Evolutionary conservation across 2,888 invertebrate genomes (phyloP).

Genomic region (Aphodius sticticus): DNA sequence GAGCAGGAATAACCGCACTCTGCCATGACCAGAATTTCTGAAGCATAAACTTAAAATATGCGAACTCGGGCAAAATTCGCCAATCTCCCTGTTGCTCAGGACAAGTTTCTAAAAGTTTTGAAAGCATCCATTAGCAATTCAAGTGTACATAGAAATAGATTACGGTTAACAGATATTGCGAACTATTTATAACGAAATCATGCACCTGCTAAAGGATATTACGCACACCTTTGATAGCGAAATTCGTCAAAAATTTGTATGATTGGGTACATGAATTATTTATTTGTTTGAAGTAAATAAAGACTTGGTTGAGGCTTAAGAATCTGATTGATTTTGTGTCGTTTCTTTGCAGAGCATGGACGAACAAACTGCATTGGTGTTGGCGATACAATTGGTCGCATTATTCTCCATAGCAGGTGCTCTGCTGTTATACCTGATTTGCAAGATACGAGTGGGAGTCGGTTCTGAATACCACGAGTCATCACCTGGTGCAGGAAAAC

Average conservation of each 20-base stretch:
- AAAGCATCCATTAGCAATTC: not conserved
- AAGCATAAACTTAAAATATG: not conserved
- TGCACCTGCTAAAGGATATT: not conserved
- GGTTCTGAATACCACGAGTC: constrained; percentile 58
- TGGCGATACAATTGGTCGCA: constrained; percentile 82
- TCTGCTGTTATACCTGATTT: constrained; percentile 76
- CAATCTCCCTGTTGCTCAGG: not conserved
- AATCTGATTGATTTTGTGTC: not conserved
- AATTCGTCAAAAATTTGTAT: not conserved
- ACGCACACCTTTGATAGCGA: not conserved
- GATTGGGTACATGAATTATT: not conserved
- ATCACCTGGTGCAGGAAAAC: constrained; percentile 71
- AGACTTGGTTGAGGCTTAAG: no score
- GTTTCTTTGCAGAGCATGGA: constrained; percentile 67
- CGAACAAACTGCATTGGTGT: constrained; percentile 79
- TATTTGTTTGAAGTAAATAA: no score
- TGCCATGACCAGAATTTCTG: not conserved
- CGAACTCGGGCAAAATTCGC: not conserved
- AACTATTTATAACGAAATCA: not conserved
- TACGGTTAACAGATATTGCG: not conserved
- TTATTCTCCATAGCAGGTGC: constrained; percentile 86
- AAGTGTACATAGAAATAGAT: not conserved
- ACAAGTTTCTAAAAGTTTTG: not conserved
- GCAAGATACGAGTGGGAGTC: constrained; percentile 71
- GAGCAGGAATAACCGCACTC: not conserved